Evolutionary conservation across 2,888 invertebrate species (phyloP).

Genomic region (Luperina nickerlii): DNA sequence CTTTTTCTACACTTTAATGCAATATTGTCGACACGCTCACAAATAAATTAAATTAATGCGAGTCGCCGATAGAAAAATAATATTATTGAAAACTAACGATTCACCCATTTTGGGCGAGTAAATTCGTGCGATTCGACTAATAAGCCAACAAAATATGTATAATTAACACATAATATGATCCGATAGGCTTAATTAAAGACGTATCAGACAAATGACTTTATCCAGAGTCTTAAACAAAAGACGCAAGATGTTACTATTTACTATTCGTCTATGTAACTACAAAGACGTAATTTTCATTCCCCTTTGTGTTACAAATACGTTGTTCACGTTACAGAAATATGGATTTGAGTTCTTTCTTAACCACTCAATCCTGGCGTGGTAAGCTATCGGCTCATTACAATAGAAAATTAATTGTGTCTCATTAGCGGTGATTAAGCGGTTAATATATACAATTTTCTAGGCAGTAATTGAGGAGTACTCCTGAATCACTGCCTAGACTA

Average conservation of each 20-base stretch:
- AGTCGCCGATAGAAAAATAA: neutral
- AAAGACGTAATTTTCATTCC: constrained; percentile 38
- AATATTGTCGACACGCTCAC: neutral
- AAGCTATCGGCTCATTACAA: too few species aligned
- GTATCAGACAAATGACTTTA: constrained; percentile 38
- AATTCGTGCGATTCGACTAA: neutral
- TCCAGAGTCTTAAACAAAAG: constrained; percentile 39
- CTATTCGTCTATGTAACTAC: constrained; percentile 7
- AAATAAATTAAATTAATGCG: neutral
- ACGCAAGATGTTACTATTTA: constrained; percentile 17
- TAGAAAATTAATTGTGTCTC: too few species aligned
- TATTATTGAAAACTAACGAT: neutral
- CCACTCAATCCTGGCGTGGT: too few species aligned
- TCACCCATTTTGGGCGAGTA: neutral
- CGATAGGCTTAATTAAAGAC: constrained; percentile 35
- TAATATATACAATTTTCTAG: constrained; percentile 7
- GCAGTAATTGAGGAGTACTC: constrained; percentile 28
- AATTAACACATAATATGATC: constrained; percentile 39
- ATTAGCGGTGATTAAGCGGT: too few species aligned
- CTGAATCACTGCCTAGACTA: too few species aligned
- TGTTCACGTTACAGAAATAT: constrained; percentile 24
- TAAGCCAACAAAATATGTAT: neutral
- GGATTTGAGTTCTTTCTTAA: constrained; percentile 1
- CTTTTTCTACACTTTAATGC: neutral
- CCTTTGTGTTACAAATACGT: constrained; percentile 41